phyloP scores from a whole-genome alignment of 2,888 invertebrate genomes.

The Dorcus parallelipipedus region DNA sequence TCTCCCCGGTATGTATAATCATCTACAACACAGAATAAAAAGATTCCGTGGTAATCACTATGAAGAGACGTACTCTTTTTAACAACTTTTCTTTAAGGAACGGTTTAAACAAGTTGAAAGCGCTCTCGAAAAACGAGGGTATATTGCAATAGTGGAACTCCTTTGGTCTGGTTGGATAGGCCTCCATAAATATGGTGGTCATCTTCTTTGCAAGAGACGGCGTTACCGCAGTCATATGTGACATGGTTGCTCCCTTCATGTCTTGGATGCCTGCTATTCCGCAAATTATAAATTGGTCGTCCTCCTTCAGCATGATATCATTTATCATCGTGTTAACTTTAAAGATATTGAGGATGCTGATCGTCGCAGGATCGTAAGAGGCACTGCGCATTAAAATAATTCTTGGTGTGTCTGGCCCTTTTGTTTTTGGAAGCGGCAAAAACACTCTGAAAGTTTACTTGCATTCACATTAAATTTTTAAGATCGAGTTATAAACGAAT shows the following conservation, averaged over 20 bases:
- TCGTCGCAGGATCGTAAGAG: constrained; percentile 29
- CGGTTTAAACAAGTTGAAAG: constrained; percentile 56
- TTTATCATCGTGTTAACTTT: constrained; percentile 55
- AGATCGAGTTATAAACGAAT: not conserved
- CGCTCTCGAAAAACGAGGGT: constrained; percentile 56
- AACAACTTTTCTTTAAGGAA: constrained; percentile 62
- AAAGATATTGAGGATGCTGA: constrained; percentile 38
- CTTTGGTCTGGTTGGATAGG: constrained; percentile 58
- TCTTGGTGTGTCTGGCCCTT: constrained; percentile 36
- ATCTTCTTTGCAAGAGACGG: constrained; percentile 58
- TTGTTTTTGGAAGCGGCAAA: constrained; percentile 29
- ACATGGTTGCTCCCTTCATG: constrained; percentile 53
- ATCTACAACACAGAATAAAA: constrained; percentile 47
- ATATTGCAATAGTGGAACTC: constrained; percentile 59
- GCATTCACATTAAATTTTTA: not conserved
- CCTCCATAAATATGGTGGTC: constrained; percentile 52
- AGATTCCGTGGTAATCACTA: not conserved
- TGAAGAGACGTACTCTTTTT: constrained; percentile 51
- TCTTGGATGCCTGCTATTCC: constrained; percentile 58
- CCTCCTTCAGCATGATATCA: constrained; percentile 58
- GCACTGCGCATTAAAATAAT: constrained; percentile 40
- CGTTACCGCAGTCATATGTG: constrained; percentile 51
- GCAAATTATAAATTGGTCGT: constrained; percentile 56
- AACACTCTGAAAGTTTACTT: constrained; percentile 15
- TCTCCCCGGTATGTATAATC: constrained; percentile 49